phyloP scores from a whole-genome alignment of 2,888 invertebrate genomes.

The Melipona bicolor region DNA sequence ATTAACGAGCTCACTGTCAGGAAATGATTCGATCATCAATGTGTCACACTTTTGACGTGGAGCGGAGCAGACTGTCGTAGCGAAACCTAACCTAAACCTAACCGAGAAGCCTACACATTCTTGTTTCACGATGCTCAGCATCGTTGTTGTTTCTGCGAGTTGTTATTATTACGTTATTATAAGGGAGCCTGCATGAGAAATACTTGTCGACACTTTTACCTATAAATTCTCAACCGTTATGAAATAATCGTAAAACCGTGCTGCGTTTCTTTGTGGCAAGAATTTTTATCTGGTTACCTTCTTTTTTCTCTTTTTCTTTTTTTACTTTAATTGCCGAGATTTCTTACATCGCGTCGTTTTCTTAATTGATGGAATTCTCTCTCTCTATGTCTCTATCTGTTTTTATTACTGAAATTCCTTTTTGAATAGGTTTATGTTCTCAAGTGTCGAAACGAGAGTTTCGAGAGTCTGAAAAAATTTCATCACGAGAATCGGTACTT shows the following conservation, averaged over 20 bases:
- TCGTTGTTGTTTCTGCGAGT: not conserved
- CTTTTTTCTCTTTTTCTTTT: too few species aligned
- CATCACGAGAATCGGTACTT: not conserved
- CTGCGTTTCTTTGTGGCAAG: not conserved
- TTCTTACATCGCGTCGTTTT: not conserved
- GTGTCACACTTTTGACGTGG: too few species aligned
- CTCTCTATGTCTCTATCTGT: not conserved
- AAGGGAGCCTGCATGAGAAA: not conserved
- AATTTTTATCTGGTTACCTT: not conserved
- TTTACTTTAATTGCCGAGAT: not conserved
- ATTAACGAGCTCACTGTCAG: too few species aligned
- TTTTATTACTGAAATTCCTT: not conserved
- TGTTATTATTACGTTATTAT: not conserved
- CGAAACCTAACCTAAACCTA: too few species aligned
- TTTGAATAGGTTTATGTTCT: not conserved
- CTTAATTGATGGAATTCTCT: not conserved
- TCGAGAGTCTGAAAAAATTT: not conserved
- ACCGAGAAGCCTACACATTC: conserved; percentile 2
- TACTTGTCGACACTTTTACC: not conserved
- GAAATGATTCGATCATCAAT: too few species aligned
- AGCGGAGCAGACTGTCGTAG: too few species aligned
- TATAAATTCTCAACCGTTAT: not conserved
- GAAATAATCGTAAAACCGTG: not conserved
- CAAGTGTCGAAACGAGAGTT: not conserved
- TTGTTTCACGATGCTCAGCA: not conserved